Evolutionary conservation across 2,797 vertebrate species (phyloP), one percentile per base, ranked within the genome.

Genomic region (Lacerta bilineata): DNA sequence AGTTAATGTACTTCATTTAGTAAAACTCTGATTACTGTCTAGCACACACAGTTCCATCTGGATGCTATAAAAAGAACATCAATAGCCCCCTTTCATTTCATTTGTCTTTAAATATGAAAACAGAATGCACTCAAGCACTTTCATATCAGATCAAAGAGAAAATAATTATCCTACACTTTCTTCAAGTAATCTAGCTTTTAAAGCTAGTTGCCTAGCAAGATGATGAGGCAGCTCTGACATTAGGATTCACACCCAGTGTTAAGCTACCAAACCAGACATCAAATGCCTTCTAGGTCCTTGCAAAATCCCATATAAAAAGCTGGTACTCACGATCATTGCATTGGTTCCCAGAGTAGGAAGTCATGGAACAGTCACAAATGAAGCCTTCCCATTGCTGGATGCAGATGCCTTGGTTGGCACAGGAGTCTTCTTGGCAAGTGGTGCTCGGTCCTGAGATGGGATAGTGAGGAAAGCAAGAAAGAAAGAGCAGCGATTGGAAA

Each of bases 331-430:
- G 99, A 92, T 99, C 99, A 85, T 99, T 99, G 97, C 99, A 99
- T 96, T 99, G 98, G 71, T 97, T 98, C 85, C 99, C 98, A 2
- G 98, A 98, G 95, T 98, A 99, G 0, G 98, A 99, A 8, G 99
- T 99, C 98, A 99, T 99, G 89, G 98, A 98, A 91, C 99, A 99
- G 94, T 99, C 99, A 0, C 98, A 99, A 27, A 98, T 99, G 95
- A 98, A 99, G 88, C 99, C 99, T 96, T 99, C 98, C 99, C 99
- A 99, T 18, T 99, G 98, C 93, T 99, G 99, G 94, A 99, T 99
- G 92, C 99, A 99, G 93, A 99, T 98, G 0, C 99, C 99, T 95
- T 99, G 98, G 97, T 99, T 99, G 0, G 98, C 98, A 79, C 99
- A 99, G 9, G 98, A 99, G 95, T 99, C 98, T 95, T 99, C 99